A percentile compares a stretch with the other conserved stretches of the same genome.
phyloP scores from a whole-genome alignment of 2,888 invertebrate genomes.

The Lepidochrysops patricia region DNA sequence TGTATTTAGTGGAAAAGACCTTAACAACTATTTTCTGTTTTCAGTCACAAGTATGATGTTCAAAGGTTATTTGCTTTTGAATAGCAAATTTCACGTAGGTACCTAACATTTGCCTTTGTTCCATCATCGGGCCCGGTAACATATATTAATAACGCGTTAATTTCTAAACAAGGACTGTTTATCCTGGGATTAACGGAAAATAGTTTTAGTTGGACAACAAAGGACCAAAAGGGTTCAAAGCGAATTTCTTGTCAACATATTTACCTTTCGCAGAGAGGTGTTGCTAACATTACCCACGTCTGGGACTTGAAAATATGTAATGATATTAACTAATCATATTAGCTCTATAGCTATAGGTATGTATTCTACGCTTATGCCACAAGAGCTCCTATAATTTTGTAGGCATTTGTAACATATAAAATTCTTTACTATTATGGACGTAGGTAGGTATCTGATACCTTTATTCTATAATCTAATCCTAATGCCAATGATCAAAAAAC shows the following conservation, averaged over 20 bases:
- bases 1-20: not conserved
- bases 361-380: conserved; percentile 29
- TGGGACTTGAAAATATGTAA: conserved; percentile 32
- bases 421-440: no score
- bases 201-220: conserved; percentile 74
- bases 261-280: conserved; percentile 71
- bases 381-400: conserved; percentile 18
- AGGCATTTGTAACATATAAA: no score
- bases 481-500: not conserved
- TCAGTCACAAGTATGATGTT: not conserved
- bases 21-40: not conserved
- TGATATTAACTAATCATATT: not conserved
- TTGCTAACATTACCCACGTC: conserved; percentile 72
- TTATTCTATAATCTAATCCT: no score
- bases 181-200: conserved; percentile 73
- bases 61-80: conserved; percentile 6
- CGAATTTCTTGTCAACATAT: conserved; percentile 74
- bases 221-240: conserved; percentile 72
- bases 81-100: conserved; percentile 8
- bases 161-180: conserved; percentile 73
- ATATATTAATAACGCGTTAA: conserved; percentile 74
- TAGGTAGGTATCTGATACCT: no score
- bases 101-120: conserved; percentile 65
- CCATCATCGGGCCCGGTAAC: conserved; percentile 59
- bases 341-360: no score